Percentiles rank a stretch among this genome's conserved stretches.
phyloP scores from a whole-genome alignment of 2,113 vertebrate species.

The Glaucomys volans region DNA sequence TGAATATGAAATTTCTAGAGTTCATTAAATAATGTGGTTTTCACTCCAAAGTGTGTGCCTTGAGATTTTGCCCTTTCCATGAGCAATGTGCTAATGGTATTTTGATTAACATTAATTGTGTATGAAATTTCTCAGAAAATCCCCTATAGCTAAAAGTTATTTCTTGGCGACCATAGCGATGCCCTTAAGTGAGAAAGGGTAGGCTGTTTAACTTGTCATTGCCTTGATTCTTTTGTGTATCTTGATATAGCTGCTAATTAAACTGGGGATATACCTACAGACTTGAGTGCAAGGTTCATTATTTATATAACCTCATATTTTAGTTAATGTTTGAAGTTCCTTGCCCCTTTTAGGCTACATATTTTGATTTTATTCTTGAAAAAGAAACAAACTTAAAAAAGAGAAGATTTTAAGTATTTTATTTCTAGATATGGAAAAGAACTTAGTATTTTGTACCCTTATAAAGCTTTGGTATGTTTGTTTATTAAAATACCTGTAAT shows the following conservation, averaged over 20 bases:
- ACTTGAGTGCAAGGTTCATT: background rate
- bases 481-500: slow-evolving; percentile 67
- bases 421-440: slow-evolving; percentile 56
- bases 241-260: slow-evolving; percentile 58
- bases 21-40: slow-evolving; percentile 54
- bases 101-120: slow-evolving; percentile 60
- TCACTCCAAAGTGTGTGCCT: slow-evolving; percentile 1
- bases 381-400: slow-evolving; percentile 2
- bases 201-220: slow-evolving; percentile 49
- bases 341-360: background rate
- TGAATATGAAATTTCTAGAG: slow-evolving; percentile 16
- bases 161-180: background rate
- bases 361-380: slow-evolving; percentile 66
- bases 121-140: slow-evolving; percentile 46
- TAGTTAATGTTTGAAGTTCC: slow-evolving; percentile 40
- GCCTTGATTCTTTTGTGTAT: slow-evolving; percentile 35
- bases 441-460: background rate
- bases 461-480: slow-evolving; percentile 33
- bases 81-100: slow-evolving; percentile 25
- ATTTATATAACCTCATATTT: slow-evolving; percentile 43
- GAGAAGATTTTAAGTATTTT: slow-evolving; percentile 40
- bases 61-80: slow-evolving; percentile 41
- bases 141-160: background rate
- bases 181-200: background rate
- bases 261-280: background rate